Evolutionary conservation across 37 sponge, comb jelly and placozoan species (phyloP), one percentile per base, ranked within the genome.

Genomic region (Halichondria panicea): DNA sequence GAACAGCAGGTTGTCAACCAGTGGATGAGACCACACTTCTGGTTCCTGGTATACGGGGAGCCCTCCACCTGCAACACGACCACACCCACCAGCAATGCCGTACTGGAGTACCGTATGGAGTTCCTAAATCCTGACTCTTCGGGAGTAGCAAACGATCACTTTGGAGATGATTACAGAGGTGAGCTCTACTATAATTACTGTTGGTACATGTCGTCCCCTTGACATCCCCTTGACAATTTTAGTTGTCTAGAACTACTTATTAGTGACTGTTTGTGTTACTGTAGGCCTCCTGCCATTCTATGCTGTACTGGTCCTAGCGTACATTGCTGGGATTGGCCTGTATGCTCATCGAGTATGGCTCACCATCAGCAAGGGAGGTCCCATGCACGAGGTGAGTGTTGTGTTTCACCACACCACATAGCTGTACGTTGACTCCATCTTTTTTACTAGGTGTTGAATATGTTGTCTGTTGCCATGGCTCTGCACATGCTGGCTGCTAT

Each of bases 1-100:
- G 89, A 85, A 0, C 43, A 83, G 33, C 89, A 84, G 80, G 61
- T 55, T 25, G 53, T 89, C 33, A 74, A 68, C 55, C 84, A 83
- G 50, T 74, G 80, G 84, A 27, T 83, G 5, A 55, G 76, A 42
- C 89, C 84, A 8, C 89, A 89, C 72, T 89, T 83, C 45, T 89
- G 89, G 89, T 89, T 76, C 40, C 57, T 83, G 18, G 76, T 89
- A 3, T 89, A 89, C 42, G 84, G 84, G 43, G 89, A 89, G 61
- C 57, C 79, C 11, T 41, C 8, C 31, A 83, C 84, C 25, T 89
- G 89, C 58, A 57, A 66, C 8, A 2, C 43, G 0, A 30, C 36
- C 0, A 18, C 38, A 32, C 65, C 75, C 15, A 75, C 84, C 25
- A 32, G 19, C 2, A 50, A 81, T 37, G 53, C 66, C 46, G 77